These are phyloP conservation scores for Acronicta leporina DNA, from an alignment of 2,888 invertebrate genomes.

Conservation along the genomic window DNA sequence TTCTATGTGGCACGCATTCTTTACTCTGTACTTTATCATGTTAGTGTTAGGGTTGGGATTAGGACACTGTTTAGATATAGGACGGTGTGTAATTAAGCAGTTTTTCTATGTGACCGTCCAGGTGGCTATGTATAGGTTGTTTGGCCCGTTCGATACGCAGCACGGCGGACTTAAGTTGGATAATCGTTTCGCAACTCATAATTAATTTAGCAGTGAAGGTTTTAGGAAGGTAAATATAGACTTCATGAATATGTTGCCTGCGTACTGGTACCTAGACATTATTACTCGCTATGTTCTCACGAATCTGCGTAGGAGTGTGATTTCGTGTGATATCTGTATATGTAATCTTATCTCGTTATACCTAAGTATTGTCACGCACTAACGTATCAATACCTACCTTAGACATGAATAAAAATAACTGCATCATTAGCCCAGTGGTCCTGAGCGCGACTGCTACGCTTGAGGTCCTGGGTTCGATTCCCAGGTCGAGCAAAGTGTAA, in stretches of 20 bases:
- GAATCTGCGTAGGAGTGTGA: constrained; percentile 47
- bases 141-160: constrained; percentile 77
- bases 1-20: constrained; percentile 67
- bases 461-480: no score
- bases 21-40: constrained; percentile 66
- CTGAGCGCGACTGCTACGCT: no score
- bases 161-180: constrained; percentile 76
- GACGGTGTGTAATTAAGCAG: constrained; percentile 68
- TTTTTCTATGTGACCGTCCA: constrained; percentile 88
- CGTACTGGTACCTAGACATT: constrained; percentile 46
- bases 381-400: constrained; percentile 24
- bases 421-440: no score
- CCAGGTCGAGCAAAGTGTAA: no score
- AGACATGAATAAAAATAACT: constrained; percentile 19
- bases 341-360: constrained; percentile 23
- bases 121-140: constrained; percentile 88
- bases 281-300: constrained; percentile 46
- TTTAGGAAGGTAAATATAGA: constrained; percentile 68
- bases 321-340: constrained; percentile 15
- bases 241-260: constrained; percentile 62
- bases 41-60: constrained; percentile 70
- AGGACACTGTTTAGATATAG: constrained; percentile 49
- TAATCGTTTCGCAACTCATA: constrained; percentile 70
- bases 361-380: constrained; percentile 22
- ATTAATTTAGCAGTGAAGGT: constrained; percentile 78